These are phyloP conservation scores for Nyleta sp. DNA, from an alignment of 2,888 invertebrate species.

Conservation along the genomic window DNA sequence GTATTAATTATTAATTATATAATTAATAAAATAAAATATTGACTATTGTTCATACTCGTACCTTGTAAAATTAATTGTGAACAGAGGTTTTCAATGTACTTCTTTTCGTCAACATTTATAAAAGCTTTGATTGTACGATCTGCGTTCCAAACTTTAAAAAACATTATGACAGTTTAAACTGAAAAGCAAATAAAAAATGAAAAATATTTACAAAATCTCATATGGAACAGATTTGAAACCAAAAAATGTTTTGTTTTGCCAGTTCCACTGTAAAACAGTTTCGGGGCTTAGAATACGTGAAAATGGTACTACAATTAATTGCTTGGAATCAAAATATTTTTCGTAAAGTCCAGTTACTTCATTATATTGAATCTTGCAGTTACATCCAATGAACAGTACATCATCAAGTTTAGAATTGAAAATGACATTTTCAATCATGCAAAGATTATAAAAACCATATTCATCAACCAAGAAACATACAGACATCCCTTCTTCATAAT, in stretches of 20 bases:
- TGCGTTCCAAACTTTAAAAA: conserved; percentile 4
- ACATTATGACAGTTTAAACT: background rate
- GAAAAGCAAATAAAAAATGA: background rate
- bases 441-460: conserved; percentile 27
- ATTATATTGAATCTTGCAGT: conserved; percentile 35
- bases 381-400: conserved; percentile 31
- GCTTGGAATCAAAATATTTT: conserved; percentile 10
- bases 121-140: background rate
- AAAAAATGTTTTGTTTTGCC: conserved; percentile 13
- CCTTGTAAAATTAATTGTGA: no score
- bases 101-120: background rate
- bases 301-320: conserved; percentile 26
- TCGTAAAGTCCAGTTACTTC: conserved; percentile 27
- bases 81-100: no score
- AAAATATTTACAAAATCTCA: conserved; percentile 18
- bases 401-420: conserved; percentile 14
- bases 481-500: conserved; percentile 16
- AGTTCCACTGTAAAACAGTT: conserved; percentile 34
- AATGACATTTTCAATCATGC: conserved; percentile 15
- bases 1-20: background rate
- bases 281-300: conserved; percentile 29
- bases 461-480: conserved; percentile 22
- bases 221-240: conserved; percentile 36
- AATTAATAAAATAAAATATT: background rate
- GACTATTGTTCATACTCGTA: no score